Evolutionary conservation across 1,140 invertebrate genomes (phyloP), one percentile per base, ranked within the genome.

Genomic region (Conus betulinus): DNA sequence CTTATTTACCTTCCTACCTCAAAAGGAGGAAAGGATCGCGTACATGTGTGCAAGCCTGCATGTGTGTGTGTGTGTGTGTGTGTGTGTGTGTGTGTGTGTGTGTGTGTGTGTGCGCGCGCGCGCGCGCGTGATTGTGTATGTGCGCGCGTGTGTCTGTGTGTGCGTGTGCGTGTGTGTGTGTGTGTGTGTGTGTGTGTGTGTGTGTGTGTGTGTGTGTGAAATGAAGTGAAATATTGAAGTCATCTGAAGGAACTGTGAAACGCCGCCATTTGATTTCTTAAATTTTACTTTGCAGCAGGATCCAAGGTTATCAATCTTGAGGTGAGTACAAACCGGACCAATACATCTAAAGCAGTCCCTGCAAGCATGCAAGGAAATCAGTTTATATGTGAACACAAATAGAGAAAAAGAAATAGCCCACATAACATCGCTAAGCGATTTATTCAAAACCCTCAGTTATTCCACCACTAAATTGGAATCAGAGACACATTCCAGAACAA

Each of bases 141-240:
- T 51, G 84, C 67, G 57, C 60, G 60, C 25, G 84, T 4, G 15
- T 3, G 25, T 39, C 25, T 39, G 57, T 63, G 84, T 84, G 82
- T 53, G 27, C 15, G 67, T 13, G 84, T 53, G 27, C 17, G 84
- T 76, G 60, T 76, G 60, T 53, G 63, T 76, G 84, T 51, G 27
- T 74, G 71, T 86, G 63, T 71, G 60, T 76, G 63, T 74, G 51
- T n/a, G n/a, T n/a, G n/a, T n/a, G n/a, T n/a, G n/a, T n/a, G n/a
- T n/a, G n/a, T n/a, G n/a, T n/a, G n/a, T n/a, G n/a, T n/a, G n/a
- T n/a, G 67, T 76, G 57, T 67, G 60, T 51, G 84, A 7, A 53
- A 67, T 57, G 7, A 6, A 67, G 23, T 71, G 23, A 67, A 7
- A 6, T 57, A 67, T 17, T 67, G 60, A 15, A 57, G 5, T 0